Evolutionary conservation across 2,888 invertebrate species (phyloP), one percentile per base, ranked within the genome.

Genomic region (Cantharis lateralis): DNA sequence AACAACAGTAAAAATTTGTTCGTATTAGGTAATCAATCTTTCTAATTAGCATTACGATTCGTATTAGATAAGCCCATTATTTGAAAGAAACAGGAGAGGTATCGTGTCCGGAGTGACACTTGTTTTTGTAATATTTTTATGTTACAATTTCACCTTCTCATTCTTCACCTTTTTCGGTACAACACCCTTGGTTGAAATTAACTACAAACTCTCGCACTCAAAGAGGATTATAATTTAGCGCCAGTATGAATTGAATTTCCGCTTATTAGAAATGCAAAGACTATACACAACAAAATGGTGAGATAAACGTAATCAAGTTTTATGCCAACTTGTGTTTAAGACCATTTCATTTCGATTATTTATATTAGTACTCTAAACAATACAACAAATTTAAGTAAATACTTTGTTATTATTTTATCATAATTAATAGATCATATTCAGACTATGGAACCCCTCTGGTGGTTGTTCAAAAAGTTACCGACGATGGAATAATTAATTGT

Each of bases 281-380:
- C 75, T 71, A 48, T 48, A 71, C 66, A 71, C 66, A 24, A 70
- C 61, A 75, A 70, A 75, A 75, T 71, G 70, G 70, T 24, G 66
- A 75, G 70, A 75, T 75, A 75, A 74, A 70, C 63, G 71, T 75
- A 71, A 64, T 24, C 61, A 74, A 74, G 74, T 74, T 74, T 74
- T 64, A 20, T 66, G 16, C 62, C 24, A 73, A 74, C 66, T n/a
- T 48, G 48, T 48, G 48, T n/a, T 48, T n/a, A 48, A 48, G 48
- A n/a, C 48, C 26, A 70, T 74, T 74, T 63, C 63, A 68, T 70
- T 74, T 74, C 32, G 74, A 70, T 70, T 69, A 62, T 68, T 15
- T 71, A 62, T 63, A 62, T 26, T 62, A 68, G 68, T 62, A 73
- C 68, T 68, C n/a, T n/a, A 48, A n/a, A 48, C 48, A 48, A 48